phyloP scores from a whole-genome alignment of 2,888 invertebrate genomes.

The Caenorhabditis macrosperma region DNA sequence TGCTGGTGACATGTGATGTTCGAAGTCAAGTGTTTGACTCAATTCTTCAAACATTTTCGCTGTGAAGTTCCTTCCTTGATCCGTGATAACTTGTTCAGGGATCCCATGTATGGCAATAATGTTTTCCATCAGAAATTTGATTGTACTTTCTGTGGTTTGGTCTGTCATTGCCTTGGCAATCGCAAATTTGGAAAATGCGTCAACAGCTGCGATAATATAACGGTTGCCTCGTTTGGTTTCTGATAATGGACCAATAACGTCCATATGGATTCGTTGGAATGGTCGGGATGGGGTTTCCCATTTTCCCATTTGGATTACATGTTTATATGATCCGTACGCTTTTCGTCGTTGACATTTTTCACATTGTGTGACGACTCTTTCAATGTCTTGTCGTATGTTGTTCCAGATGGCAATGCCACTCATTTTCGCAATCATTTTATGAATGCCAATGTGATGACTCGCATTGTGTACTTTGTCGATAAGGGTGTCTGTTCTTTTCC shows the following conservation, averaged over 20 bases:
- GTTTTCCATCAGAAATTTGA: constrained; percentile 3
- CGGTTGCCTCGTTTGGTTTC: constrained; percentile 30
- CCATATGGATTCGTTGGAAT: constrained; percentile 44
- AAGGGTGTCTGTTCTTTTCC: neutral
- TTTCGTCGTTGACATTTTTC: neutral
- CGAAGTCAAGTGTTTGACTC: neutral
- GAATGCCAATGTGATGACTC: neutral
- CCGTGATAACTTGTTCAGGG: constrained; percentile 21
- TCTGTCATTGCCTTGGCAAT: constrained; percentile 18
- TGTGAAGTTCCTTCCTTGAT: constrained; percentile 27
- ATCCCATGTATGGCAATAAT: constrained; percentile 17
- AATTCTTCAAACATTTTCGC: constrained; percentile 5
- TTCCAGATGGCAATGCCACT: neutral
- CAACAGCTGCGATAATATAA: constrained; percentile 23
- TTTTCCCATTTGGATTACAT: no score
- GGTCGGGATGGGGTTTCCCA: constrained; percentile 16
- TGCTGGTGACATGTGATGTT: constrained; percentile 11
- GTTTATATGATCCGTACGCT: no score
- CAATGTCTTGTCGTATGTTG: neutral
- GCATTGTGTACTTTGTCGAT: neutral
- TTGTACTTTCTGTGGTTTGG: neutral
- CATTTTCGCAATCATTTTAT: neutral
- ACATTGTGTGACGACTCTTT: constrained; percentile 1
- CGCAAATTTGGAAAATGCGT: constrained; percentile 38
- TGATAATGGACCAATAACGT: constrained; percentile 52